These are phyloP conservation scores for Eidolon dupreanum DNA, from an alignment of 2,797 vertebrate genomes.

Conservation along the genomic window DNA sequence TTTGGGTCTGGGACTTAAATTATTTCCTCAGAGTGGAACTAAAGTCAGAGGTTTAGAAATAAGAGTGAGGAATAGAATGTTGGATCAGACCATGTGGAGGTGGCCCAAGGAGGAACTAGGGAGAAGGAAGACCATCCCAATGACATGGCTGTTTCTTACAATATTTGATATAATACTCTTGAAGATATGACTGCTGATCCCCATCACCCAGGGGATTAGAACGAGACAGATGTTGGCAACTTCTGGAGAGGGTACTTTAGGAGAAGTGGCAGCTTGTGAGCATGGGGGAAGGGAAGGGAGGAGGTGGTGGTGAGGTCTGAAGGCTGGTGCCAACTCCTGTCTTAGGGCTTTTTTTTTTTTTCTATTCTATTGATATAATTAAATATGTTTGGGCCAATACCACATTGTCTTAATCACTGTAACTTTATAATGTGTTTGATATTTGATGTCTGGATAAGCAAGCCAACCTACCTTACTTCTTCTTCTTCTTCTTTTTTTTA, in stretches of 20 bases:
- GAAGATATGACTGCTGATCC: not conserved
- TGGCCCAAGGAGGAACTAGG: not conserved
- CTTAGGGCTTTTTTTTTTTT: not conserved
- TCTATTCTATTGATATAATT: not conserved
- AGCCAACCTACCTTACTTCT: not conserved
- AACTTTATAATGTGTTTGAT: constrained; percentile 14
- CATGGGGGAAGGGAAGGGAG: too few species aligned
- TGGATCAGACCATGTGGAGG: not conserved
- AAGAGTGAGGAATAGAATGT: not conserved
- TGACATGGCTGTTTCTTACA: not conserved
- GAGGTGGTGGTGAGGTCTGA: not conserved
- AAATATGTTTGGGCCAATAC: not conserved
- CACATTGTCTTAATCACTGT: not conserved
- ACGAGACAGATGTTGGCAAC: not conserved
- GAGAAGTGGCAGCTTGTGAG: not conserved
- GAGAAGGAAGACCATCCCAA: not conserved
- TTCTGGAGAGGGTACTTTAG: not conserved
- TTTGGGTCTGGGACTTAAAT: not conserved
- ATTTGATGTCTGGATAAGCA: not conserved
- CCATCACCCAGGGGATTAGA: not conserved
- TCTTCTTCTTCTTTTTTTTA: not conserved
- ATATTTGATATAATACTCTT: not conserved
- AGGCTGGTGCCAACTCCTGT: not conserved
- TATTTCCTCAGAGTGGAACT: not conserved
- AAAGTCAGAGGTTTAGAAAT: not conserved